Percentiles rank a stretch among this genome's conserved stretches.
Evolutionary conservation across 2,888 invertebrate species (phyloP).

Genomic region (Elaeidobius kamerunicus): DNA sequence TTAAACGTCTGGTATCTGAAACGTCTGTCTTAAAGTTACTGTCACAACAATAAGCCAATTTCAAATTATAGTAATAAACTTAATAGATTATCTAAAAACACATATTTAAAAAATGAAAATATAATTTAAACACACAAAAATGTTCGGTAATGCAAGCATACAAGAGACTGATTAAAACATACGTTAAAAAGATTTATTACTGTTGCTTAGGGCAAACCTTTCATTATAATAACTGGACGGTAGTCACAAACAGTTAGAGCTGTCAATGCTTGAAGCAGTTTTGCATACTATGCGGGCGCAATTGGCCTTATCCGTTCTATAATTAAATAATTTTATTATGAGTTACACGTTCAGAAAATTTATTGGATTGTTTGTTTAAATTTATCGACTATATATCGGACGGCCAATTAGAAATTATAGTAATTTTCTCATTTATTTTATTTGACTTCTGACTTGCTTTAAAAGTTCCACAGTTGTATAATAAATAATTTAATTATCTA

Average conservation of each 20-base stretch:
- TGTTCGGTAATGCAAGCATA: neutral
- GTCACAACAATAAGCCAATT: no score
- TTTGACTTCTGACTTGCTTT: neutral
- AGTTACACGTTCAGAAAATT: slow-evolving; percentile 19
- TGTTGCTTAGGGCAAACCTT: slow-evolving; percentile 11
- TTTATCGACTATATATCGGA: slow-evolving; percentile 15
- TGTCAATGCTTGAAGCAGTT: slow-evolving; percentile 25
- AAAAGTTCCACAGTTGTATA: neutral
- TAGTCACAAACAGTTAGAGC: slow-evolving; percentile 29
- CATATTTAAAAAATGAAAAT: no score
- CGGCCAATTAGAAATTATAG: slow-evolving; percentile 2
- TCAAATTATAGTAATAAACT: no score
- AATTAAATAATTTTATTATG: slow-evolving; percentile 29
- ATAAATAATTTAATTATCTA: neutral
- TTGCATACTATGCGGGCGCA: slow-evolving; percentile 31
- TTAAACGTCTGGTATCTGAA: no score
- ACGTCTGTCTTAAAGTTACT: no score
- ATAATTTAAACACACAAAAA: no score
- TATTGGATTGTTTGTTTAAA: slow-evolving; percentile 24
- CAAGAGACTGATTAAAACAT: slow-evolving; percentile 6
- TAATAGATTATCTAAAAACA: no score
- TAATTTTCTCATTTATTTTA: slow-evolving; percentile 17
- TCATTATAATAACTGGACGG: slow-evolving; percentile 28
- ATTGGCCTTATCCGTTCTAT: slow-evolving; percentile 25
- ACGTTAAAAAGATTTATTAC: slow-evolving; percentile 15